Base-by-base conservation (phyloP, 2,113 vertebrate genomes). In the Fregata magnificens region DNA sequence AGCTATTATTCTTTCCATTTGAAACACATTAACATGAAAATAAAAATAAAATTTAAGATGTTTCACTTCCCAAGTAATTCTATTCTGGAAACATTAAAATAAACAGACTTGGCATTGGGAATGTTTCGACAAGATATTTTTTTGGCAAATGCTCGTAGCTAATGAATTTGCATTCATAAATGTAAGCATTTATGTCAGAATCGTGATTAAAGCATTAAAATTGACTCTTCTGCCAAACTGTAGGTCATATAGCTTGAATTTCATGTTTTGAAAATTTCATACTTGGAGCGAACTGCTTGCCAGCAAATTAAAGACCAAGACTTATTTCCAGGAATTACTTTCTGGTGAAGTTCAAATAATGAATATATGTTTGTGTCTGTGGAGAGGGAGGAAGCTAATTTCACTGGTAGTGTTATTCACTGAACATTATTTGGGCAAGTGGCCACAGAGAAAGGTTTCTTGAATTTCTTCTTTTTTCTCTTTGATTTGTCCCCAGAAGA, bases 191-290 rank as follows among this genome's bases (percentile, higher is more conserved):
- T 97, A 69, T 76, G 88, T 87, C 73, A 82, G 86, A 84, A 76
- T 82, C 4, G 1, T 92, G 91, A 97, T 95, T 95, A 95, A 95
- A 94, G 74, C 86, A 96, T 85, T 95, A 82, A 92, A 91, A 85
- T 34, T n/a, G 65, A 53, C 77, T 91, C 21, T 24, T 95, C 88
- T 95, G 92, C 91, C 86, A 91, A 94, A 73, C 70, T 65, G 81
- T 69, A 91, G 91, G 95, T 97, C 95, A 94, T 24, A 50, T 52
- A 95, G 83, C 89, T 97, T 95, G 86, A 85, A 91, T 95, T 95
- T 87, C 66, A 11, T 69, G 53, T 95, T 96, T 82, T 93, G 73
- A 84, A 89, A 87, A 95, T 92, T 65, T 95, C 11, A 14, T 87
- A 82, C 70, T 96, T 76, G 53, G 38, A 87, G 65, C 0, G 0